A percentile compares a stretch with the other conserved stretches of the same genome.
Conservation (phyloP, 2,113 vertebrate species). For the Psephotus haematonotus region DNA sequence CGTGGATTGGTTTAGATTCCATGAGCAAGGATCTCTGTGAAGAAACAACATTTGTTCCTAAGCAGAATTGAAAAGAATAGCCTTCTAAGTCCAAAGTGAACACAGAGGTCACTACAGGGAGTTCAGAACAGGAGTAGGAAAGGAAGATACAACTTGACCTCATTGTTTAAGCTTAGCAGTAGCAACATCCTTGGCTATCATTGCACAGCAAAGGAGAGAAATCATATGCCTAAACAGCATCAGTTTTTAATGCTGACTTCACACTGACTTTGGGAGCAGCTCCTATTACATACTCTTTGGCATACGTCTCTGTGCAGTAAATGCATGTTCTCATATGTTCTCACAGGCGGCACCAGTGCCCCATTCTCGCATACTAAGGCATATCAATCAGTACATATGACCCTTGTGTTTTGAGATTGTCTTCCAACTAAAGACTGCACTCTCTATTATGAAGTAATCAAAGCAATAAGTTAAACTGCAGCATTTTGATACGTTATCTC, state of each 20-base stretch:
- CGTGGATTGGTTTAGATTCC: background rate
- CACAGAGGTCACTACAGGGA: background rate
- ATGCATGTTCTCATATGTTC: background rate
- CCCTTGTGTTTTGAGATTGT: background rate
- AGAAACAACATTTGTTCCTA: background rate
- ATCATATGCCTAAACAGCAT: background rate
- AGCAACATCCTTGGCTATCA: background rate
- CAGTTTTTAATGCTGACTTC: background rate
- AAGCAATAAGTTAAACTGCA: background rate
- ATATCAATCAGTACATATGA: background rate
- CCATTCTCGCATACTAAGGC: background rate
- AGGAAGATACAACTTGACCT: background rate
- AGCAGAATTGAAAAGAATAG: background rate
- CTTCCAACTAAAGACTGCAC: background rate
- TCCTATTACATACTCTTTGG: background rate
- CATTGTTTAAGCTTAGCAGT: background rate
- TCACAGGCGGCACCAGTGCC: background rate
- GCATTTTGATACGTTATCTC: background rate
- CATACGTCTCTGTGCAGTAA: background rate
- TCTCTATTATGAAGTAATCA: background rate
- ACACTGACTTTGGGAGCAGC: background rate
- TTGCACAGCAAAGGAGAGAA: background rate
- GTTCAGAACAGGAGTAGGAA: background rate
- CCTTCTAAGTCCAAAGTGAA: background rate
- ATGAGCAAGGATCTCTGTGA: background rate